Evolutionary conservation across 2,888 invertebrate genomes (phyloP).

Genomic region (Chrysomela aeneicollis): DNA sequence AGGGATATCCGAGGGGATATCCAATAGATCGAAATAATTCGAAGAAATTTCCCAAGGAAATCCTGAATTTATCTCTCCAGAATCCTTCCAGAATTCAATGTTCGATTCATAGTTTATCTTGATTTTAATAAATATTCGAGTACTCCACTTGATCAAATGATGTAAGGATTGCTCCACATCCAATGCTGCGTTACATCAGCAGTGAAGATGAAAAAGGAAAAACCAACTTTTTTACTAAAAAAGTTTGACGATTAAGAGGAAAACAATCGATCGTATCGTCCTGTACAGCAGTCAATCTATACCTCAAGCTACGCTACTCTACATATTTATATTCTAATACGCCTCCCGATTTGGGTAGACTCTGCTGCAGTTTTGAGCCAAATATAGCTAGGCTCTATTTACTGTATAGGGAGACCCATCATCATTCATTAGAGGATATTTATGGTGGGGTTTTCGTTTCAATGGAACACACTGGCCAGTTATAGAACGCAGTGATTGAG

Average conservation of each 20-base stretch:
- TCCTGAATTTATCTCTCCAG: too few relatives aligned
- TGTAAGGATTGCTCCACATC: too few relatives aligned
- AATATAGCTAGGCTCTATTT: conserved; percentile 36
- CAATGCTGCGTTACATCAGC: too few relatives aligned
- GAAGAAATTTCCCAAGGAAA: too few relatives aligned
- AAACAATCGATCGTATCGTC: conserved; percentile 5
- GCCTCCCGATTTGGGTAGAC: conserved; percentile 37
- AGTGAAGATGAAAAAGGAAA: too few relatives aligned
- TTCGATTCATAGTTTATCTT: too few relatives aligned
- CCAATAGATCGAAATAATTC: too few relatives aligned
- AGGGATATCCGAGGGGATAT: too few relatives aligned
- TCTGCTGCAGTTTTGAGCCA: conserved; percentile 35
- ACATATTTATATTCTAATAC: conserved; percentile 42
- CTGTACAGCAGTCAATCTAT: conserved; percentile 26
- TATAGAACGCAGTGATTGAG: not conserved
- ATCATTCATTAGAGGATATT: conserved; percentile 39
- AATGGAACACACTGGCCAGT: not conserved
- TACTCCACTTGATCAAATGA: too few relatives aligned
- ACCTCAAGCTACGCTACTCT: conserved; percentile 36
- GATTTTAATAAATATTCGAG: too few relatives aligned
- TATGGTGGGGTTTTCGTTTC: conserved; percentile 28
- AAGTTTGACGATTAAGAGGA: not conserved
- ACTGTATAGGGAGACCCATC: conserved; percentile 35
- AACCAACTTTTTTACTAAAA: not conserved
- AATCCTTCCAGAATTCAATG: too few relatives aligned